A percentile compares a stretch with the other conserved stretches of the same genome.
These are phyloP conservation scores for Nomia melanderi DNA, from an alignment of 1,140 invertebrate species.

Conservation along the genomic window DNA sequence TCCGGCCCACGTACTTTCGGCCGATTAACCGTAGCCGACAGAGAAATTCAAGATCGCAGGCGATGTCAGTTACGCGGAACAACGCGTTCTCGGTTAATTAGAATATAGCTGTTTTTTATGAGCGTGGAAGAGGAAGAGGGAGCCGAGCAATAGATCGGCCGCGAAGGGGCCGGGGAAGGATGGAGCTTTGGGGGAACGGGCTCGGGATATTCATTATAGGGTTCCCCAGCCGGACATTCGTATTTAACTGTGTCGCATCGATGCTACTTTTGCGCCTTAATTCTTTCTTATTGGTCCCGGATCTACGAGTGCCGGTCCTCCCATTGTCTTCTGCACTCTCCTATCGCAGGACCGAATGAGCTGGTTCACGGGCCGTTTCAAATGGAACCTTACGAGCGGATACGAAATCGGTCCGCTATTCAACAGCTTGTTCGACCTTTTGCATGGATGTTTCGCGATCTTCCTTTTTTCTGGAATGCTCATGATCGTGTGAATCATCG, in stretches of 20 bases:
- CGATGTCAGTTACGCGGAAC: slow-evolving; percentile 54
- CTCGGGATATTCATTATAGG: slow-evolving; percentile 78
- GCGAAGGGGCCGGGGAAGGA: slow-evolving; percentile 53
- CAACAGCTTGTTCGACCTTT: not conserved
- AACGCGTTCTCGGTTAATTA: slow-evolving; percentile 77
- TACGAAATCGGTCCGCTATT: not conserved
- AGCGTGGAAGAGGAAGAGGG: slow-evolving; percentile 81
- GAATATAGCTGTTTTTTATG: slow-evolving; percentile 82
- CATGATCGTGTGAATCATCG: too few species aligned
- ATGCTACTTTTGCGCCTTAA: slow-evolving; percentile 35
- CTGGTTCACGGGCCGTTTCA: not conserved
- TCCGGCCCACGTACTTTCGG: too few species aligned
- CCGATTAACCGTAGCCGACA: not conserved
- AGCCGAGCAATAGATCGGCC: slow-evolving; percentile 63
- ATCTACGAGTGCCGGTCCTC: not conserved
- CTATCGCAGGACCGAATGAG: not conserved
- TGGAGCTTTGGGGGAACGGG: slow-evolving; percentile 63
- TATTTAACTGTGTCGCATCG: slow-evolving; percentile 74
- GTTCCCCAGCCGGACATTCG: slow-evolving; percentile 80
- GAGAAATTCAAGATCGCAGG: slow-evolving; percentile 33
- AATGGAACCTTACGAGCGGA: not conserved
- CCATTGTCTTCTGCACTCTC: not conserved
- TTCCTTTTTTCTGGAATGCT: too few species aligned
- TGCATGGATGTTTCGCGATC: not conserved
- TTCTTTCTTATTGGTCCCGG: slow-evolving; percentile 20